phyloP scores from a whole-genome alignment of 92 coral and sea anemone species.

The Palythoa caribaeorum region DNA sequence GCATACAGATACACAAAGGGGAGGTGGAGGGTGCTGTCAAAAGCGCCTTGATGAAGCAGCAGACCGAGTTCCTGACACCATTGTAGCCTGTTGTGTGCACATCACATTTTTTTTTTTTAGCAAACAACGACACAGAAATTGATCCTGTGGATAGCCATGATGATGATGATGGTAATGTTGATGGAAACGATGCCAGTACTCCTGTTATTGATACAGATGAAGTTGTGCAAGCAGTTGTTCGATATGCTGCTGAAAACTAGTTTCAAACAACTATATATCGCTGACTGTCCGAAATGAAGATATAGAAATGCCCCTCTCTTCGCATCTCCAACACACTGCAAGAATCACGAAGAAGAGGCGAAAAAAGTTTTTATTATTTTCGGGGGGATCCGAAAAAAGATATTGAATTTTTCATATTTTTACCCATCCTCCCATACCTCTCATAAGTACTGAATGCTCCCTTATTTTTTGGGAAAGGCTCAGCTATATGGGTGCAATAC shows the following conservation, averaged over 20 bases:
- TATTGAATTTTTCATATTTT: constrained; percentile 26
- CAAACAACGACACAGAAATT: constrained; percentile 27
- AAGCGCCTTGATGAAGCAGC: constrained; percentile 17
- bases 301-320: constrained; percentile 19
- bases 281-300: constrained; percentile 30
- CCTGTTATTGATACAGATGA: constrained; percentile 33
- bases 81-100: constrained; percentile 36
- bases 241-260: constrained; percentile 56
- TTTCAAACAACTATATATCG: constrained; percentile 20
- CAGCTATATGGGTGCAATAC: constrained; percentile 31
- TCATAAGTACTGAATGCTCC: constrained; percentile 20
- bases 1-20: background rate
- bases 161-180: background rate
- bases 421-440: constrained; percentile 1
- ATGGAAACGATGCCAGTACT: constrained; percentile 14
- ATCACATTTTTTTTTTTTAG: constrained; percentile 26
- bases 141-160: constrained; percentile 28
- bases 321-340: constrained; percentile 21
- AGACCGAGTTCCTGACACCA: background rate
- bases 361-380: too few relatives aligned
- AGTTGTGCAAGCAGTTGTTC: constrained; percentile 57
- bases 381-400: constrained; percentile 6
- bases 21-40: background rate
- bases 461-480: constrained; percentile 12
- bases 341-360: constrained; percentile 21